A percentile compares a stretch with the other conserved stretches of the same genome.
phyloP scores from a whole-genome alignment of 2,113 vertebrate species.

The Pristiophorus japonicus region DNA sequence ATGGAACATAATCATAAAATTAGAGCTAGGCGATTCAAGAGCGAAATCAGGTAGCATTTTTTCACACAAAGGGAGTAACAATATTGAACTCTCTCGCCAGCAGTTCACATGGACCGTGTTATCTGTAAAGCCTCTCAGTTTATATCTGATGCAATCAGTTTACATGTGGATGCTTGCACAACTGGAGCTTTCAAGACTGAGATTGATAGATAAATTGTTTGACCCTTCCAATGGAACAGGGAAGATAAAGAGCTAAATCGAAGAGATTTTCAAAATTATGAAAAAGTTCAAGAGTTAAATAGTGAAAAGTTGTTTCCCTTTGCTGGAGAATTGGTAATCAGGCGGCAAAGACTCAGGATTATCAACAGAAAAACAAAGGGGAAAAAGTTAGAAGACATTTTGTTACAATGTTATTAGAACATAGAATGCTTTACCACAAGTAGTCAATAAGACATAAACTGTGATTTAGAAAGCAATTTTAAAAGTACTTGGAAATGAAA shows the following conservation, averaged over 20 bases:
- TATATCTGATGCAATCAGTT: too few species aligned
- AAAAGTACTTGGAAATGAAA: neutral
- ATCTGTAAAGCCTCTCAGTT: neutral
- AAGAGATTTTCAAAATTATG: neutral
- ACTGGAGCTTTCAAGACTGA: neutral
- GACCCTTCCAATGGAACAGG: neutral
- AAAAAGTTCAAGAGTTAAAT: neutral
- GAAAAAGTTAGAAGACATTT: neutral
- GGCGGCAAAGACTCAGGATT: neutral
- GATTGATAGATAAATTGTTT: neutral
- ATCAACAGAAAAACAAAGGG: neutral
- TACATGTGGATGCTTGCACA: neutral
- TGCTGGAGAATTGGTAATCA: too few species aligned
- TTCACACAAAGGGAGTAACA: too few species aligned
- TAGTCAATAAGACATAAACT: neutral
- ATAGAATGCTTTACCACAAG: neutral
- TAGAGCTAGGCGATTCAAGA: neutral
- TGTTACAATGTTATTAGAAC: neutral
- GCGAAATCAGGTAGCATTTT: neutral
- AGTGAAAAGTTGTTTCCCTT: neutral
- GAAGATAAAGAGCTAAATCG: neutral
- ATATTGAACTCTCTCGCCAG: neutral
- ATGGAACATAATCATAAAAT: neutral
- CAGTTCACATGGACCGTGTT: neutral
- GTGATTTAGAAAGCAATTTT: neutral